phyloP scores from a whole-genome alignment of 2,113 vertebrate species.

The Gasterosteus nipponicus region DNA sequence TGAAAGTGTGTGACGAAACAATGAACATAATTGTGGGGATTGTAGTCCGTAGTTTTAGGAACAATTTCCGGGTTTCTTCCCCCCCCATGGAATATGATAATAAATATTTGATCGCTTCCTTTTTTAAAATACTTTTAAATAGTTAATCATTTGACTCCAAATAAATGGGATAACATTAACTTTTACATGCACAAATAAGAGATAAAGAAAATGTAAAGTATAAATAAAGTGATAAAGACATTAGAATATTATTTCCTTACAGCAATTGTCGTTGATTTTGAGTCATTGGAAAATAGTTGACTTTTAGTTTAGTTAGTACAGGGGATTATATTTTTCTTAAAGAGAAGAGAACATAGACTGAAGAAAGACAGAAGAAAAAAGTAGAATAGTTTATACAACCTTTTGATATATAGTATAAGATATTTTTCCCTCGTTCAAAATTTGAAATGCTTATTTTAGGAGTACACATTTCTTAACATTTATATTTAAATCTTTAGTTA shows the following conservation, averaged over 20 bases:
- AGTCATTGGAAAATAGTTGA: not conserved
- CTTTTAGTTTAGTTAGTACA: not conserved
- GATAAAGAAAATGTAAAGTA: not conserved
- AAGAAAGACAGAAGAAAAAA: not conserved
- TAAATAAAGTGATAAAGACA: not conserved
- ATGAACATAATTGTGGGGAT: not conserved
- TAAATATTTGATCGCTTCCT: not conserved
- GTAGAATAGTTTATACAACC: not conserved
- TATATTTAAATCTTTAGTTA: not conserved
- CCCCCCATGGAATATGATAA: not conserved
- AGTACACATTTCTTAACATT: not conserved
- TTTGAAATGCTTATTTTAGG: not conserved
- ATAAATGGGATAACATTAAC: not conserved
- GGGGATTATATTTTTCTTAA: not conserved
- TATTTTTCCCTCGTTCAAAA: not conserved
- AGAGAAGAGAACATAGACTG: not conserved
- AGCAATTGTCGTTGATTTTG: not conserved
- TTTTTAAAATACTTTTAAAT: not conserved
- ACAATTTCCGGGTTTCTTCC: not conserved
- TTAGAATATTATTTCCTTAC: not conserved
- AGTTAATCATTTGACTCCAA: not conserved
- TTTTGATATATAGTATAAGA: not conserved
- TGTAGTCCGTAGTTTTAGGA: constrained; percentile 15
- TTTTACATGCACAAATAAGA: not conserved
- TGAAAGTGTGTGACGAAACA: fast-evolving